Percentiles rank a stretch among this genome's conserved stretches.
These are phyloP conservation scores for Drosophila kuntzei DNA, from an alignment of 2,888 invertebrate genomes.

Conservation along the genomic window DNA sequence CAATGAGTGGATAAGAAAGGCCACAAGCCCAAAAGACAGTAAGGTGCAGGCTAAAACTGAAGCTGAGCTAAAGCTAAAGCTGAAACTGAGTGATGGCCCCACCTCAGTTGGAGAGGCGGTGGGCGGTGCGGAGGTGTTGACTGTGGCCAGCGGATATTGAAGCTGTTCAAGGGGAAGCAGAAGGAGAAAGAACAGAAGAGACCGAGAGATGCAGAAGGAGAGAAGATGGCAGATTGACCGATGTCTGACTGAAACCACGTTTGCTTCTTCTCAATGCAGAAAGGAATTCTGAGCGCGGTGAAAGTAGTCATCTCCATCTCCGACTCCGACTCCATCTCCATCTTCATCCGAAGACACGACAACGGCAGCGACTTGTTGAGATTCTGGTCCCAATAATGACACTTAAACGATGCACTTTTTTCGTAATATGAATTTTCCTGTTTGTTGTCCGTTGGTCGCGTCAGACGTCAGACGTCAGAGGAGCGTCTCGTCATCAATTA, in stretches of 20 bases:
- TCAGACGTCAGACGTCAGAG: too few relatives aligned
- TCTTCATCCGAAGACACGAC: conserved; percentile 43
- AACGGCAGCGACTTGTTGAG: conserved; percentile 71
- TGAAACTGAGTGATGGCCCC: conserved; percentile 66
- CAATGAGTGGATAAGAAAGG: conserved; percentile 53
- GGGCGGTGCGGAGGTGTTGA: conserved; percentile 70
- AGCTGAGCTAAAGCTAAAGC: conserved; percentile 31
- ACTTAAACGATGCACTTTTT: conserved; percentile 79
- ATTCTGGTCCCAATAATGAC: conserved; percentile 79
- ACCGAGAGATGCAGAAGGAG: background rate
- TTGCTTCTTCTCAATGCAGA: conserved; percentile 42
- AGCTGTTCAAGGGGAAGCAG: conserved; percentile 21
- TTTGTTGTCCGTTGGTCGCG: conserved; percentile 58
- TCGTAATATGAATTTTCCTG: conserved; percentile 80
- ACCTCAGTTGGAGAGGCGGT: conserved; percentile 44
- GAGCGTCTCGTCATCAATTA: conserved; percentile 69
- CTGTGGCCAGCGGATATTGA: conserved; percentile 70
- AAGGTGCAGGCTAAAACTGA: conserved; percentile 48
- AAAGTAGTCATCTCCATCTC: conserved; percentile 73
- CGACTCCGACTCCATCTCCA: conserved; percentile 20
- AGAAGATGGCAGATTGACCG: conserved; percentile 61
- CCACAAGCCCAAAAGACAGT: conserved; percentile 54
- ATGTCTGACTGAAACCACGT: conserved; percentile 60
- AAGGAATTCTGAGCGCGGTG: conserved; percentile 74
- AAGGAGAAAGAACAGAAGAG: background rate